Base-by-base conservation (phyloP, 1,140 invertebrate genomes). In the Hyles euphorbiae region DNA sequence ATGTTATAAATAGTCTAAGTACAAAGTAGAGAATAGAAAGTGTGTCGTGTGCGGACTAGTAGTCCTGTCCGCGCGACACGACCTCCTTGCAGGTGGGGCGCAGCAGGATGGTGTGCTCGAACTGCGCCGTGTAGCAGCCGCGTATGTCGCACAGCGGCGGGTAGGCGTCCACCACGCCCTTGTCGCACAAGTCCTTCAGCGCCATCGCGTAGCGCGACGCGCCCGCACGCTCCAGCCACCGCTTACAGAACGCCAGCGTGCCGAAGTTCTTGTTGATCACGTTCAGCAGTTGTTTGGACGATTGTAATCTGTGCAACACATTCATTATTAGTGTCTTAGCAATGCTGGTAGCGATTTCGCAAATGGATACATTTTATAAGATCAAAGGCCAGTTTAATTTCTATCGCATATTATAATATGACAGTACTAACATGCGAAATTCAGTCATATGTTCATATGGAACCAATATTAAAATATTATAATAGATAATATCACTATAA, bases 61-160 rank as follows among this genome's bases (percentile, higher is more conserved):
- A 99, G 87, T 99, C 98, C 58, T 96, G 95, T 53, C 98, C 98
- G 60, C 98, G 93, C 9, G 97, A 98, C 32, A 99, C 94, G 4
- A 99, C 94, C 91, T 99, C 99, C 89, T 99, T 99, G 91, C 98
- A 99, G 0, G 98, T 99, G 9, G 99, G 98, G 74, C 98, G 92
- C 50, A 99, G 91, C 50, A 99, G 93, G 74, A 99, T 97, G 1
- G 99, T 99, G 88, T 99, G 99, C 86, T 99, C 99, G 85, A 97
- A 99, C 88, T 99, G 99, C 51, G 99, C 99, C 0, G 98, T 99
- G 88, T 99, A 99, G 83, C 95, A 98, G 59, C 98, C 98, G 85
- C 98, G 99, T 34, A 97, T 93, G 83, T 99, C 99, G 81, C 98
- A 99, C 22, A 99, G 92, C 3, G 99, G 99, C 5, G 99, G 99